A percentile compares a stretch with the other conserved stretches of the same genome.
These are phyloP conservation scores for Corbicula japonica DNA, from an alignment of 2,888 invertebrate genomes.

Conservation along the genomic window DNA sequence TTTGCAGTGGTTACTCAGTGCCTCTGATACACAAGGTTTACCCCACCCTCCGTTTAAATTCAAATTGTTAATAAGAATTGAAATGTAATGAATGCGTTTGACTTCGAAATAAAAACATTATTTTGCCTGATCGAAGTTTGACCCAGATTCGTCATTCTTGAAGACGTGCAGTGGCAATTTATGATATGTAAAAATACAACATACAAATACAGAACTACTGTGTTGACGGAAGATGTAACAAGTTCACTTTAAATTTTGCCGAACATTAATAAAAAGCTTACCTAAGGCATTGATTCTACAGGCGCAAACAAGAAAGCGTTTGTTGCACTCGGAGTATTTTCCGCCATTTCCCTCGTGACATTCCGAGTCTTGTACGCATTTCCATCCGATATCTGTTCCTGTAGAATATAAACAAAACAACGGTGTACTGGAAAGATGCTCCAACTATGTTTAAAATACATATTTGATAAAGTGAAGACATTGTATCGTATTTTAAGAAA, in stretches of 20 bases:
- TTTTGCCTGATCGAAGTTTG: not conserved
- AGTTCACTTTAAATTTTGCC: not conserved
- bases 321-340: slow-evolving; percentile 10
- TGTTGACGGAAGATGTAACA: not conserved
- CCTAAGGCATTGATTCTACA: slow-evolving; percentile 9
- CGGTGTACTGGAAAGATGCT: too few relatives aligned
- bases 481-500: too few relatives aligned
- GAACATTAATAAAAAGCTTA: not conserved
- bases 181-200: not conserved
- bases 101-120: not conserved
- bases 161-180: not conserved
- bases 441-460: too few relatives aligned
- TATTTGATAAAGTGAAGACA: too few relatives aligned
- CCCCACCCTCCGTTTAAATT: too few relatives aligned
- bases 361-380: not conserved
- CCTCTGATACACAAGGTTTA: too few relatives aligned
- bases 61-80: too few relatives aligned
- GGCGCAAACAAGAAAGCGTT: not conserved
- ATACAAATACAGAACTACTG: not conserved
- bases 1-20: too few relatives aligned
- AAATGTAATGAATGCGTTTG: too few relatives aligned
- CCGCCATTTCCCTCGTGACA: slow-evolving; percentile 10
- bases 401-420: too few relatives aligned
- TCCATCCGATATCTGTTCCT: slow-evolving; percentile 8
- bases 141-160: not conserved